Percentiles rank a stretch among this genome's conserved stretches.
phyloP scores from a whole-genome alignment of 37 sponge, comb jelly and placozoan species.

The Ianthella basta region DNA sequence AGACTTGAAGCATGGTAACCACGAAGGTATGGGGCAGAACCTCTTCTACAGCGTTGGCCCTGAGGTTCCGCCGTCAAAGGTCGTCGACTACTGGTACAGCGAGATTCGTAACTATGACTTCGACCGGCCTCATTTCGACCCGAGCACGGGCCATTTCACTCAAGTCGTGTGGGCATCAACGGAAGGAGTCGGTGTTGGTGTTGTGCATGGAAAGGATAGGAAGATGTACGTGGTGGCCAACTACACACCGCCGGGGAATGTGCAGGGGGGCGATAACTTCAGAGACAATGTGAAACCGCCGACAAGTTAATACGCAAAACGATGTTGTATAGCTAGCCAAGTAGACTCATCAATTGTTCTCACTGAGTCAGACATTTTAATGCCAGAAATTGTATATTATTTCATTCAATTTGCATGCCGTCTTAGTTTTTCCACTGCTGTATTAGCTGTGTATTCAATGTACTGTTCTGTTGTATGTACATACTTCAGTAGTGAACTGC shows the following conservation, averaged over 20 bases:
- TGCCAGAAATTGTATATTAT: no score
- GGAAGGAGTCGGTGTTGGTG: constrained; percentile 73
- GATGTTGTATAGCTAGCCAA: neutral
- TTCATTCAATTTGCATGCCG: no score
- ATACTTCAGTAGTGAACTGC: no score
- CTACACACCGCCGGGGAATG: constrained; percentile 83
- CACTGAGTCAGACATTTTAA: no score
- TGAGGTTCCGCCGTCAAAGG: constrained; percentile 51
- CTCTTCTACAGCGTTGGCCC: constrained; percentile 63
- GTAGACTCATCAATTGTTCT: neutral
- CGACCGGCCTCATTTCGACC: constrained; percentile 64
- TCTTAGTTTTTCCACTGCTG: no score
- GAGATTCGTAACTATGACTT: constrained; percentile 84
- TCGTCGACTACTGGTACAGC: constrained; percentile 80
- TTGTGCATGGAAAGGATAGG: constrained; percentile 30
- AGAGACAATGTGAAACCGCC: constrained; percentile 60
- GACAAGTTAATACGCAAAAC: neutral
- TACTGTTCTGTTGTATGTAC: no score
- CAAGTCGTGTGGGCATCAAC: constrained; percentile 90
- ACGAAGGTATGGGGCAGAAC: constrained; percentile 87
- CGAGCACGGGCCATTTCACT: constrained; percentile 91
- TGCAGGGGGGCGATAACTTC: constrained; percentile 49
- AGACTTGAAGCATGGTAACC: constrained; percentile 50
- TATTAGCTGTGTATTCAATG: no score
- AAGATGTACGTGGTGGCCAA: constrained; percentile 74